Conservation (phyloP, 1,140 invertebrate genomes). For the Calephelis nemesis region DNA sequence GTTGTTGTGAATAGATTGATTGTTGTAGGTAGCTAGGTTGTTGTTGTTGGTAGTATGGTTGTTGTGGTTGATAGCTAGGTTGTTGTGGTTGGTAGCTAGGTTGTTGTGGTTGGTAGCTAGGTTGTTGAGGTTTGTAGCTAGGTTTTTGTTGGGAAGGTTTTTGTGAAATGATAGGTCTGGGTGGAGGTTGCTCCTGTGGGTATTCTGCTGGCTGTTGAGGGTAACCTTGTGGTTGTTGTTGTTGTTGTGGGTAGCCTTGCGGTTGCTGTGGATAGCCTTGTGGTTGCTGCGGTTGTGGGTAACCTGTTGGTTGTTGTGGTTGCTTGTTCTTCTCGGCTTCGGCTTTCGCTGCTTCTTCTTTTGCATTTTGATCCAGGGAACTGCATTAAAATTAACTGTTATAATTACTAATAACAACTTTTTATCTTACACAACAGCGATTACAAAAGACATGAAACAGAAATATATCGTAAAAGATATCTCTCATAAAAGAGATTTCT, state of each 20-base stretch:
- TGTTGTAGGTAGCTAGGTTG: neutral
- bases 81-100: neutral
- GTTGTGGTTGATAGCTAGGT: neutral
- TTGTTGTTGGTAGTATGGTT: neutral
- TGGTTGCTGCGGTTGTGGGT: slow-evolving; percentile 22
- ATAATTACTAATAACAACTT: neutral
- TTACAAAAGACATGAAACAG: no score
- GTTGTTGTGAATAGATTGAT: no score
- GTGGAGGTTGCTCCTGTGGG: no score
- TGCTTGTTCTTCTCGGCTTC: slow-evolving; percentile 57
- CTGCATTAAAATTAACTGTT: slow-evolving; percentile 36
- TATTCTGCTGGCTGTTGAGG: slow-evolving; percentile 11
- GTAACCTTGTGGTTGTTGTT: slow-evolving; percentile 19
- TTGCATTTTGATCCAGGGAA: slow-evolving; percentile 61
- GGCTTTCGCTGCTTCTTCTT: slow-evolving; percentile 60
- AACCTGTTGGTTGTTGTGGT: slow-evolving; percentile 32
- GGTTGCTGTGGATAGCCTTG: slow-evolving; percentile 21
- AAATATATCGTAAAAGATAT: no score
- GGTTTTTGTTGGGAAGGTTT: neutral
- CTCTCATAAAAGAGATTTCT: no score
- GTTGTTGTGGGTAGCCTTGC: slow-evolving; percentile 20
- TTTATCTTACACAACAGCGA: neutral
- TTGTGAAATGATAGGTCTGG: neutral
- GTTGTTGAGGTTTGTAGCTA: neutral
- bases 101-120: neutral